These are phyloP conservation scores for Noctuana brunneofusca DNA, from an alignment of 2,888 invertebrate genomes.

Conservation along the genomic window DNA sequence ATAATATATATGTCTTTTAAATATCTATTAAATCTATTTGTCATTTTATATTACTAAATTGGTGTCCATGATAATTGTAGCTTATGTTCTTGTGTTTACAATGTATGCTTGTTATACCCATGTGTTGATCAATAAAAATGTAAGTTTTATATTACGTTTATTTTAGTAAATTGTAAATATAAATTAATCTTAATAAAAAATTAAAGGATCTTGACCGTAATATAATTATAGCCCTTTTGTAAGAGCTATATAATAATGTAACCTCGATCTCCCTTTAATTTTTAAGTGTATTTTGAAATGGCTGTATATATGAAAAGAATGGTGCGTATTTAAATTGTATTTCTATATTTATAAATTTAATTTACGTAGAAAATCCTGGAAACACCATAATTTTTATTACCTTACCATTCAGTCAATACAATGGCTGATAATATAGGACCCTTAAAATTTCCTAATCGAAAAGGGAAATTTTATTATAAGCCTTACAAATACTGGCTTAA, in stretches of 20 bases:
- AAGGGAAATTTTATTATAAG: constrained; percentile 23
- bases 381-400: neutral
- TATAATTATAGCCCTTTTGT: neutral
- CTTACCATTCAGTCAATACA: constrained; percentile 26
- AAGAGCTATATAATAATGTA: neutral
- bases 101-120: neutral
- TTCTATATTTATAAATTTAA: constrained; percentile 23
- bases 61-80: neutral
- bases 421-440: constrained; percentile 18
- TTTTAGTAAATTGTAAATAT: constrained; percentile 5
- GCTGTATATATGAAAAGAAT: constrained; percentile 11
- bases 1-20: no score
- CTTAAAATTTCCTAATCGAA: constrained; percentile 20
- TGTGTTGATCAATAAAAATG: constrained; percentile 4
- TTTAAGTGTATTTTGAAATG: neutral
- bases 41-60: neutral
- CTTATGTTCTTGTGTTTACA: no score
- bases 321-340: constrained; percentile 24
- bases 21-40: neutral
- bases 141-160: neutral
- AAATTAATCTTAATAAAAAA: neutral
- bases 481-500: constrained; percentile 22
- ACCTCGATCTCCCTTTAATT: neutral
- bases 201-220: neutral
- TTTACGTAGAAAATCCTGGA: constrained; percentile 31